A percentile compares a stretch with the other conserved stretches of the same genome.
phyloP scores from a whole-genome alignment of 2,113 vertebrate genomes.

The Nymphicus hollandicus region DNA sequence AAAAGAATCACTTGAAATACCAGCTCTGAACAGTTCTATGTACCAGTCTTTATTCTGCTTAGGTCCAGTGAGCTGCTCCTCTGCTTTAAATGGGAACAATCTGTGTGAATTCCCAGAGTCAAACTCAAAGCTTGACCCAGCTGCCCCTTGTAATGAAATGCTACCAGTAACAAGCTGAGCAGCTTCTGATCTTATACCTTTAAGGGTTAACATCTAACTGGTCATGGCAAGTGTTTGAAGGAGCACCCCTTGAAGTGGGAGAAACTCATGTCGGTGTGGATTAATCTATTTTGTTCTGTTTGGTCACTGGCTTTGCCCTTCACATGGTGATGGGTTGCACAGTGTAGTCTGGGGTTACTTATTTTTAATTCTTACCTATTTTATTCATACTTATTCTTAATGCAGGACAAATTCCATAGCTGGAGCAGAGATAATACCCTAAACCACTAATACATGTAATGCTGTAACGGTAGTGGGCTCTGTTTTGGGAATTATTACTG shows the following conservation, averaged over 20 bases:
- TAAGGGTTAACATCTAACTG: background rate
- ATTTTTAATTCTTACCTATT: background rate
- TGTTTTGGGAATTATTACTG: background rate
- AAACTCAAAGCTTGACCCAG: background rate
- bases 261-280: background rate
- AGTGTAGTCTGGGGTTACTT: background rate
- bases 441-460: background rate
- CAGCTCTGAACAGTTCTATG: background rate
- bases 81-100: background rate
- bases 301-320: background rate
- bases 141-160: conserved; percentile 16
- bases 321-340: background rate
- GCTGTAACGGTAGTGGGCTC: background rate
- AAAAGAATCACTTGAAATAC: background rate
- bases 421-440: background rate
- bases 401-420: background rate
- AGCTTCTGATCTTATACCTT: background rate
- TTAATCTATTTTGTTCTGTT: background rate
- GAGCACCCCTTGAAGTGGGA: background rate
- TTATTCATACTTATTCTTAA: background rate
- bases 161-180: conserved; percentile 1
- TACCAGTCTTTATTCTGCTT: background rate
- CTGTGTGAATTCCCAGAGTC: background rate
- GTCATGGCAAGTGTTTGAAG: background rate
- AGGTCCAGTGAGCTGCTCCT: background rate